A percentile compares a stretch with the other conserved stretches of the same genome.
Conservation (phyloP, 2,113 vertebrate species). For the Himantopus leucocephalus region DNA sequence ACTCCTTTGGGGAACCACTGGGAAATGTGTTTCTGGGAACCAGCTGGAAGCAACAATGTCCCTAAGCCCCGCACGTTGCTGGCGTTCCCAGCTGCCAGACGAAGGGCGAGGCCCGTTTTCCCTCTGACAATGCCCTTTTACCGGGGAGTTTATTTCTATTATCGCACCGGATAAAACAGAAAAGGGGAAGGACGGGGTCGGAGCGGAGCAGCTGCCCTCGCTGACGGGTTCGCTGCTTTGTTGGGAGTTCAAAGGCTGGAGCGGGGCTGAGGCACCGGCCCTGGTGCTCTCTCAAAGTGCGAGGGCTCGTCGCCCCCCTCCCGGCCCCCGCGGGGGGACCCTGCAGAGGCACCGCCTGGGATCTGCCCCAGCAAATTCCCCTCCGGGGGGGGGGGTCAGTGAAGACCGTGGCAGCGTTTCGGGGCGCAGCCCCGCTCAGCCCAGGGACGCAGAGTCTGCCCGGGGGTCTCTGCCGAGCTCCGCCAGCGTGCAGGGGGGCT, state of each 20-base stretch:
- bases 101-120: background rate
- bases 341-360: background rate
- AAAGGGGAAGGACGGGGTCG: background rate
- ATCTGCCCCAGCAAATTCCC: background rate
- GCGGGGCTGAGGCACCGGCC: background rate
- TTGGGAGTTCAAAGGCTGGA: background rate
- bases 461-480: background rate
- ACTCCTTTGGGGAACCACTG: background rate
- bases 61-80: background rate
- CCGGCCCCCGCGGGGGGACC: fast-evolving
- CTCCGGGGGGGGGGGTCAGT: background rate
- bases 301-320: background rate
- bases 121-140: conserved; percentile 2
- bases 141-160: background rate
- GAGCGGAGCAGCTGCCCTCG: conserved; percentile 2
- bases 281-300: fast-evolving
- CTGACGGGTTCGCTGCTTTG: background rate
- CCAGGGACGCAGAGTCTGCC: background rate
- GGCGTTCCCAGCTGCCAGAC: conserved; percentile 6
- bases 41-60: background rate
- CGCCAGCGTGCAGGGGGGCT: fast-evolving
- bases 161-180: background rate
- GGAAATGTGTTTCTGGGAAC: background rate
- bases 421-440: background rate
- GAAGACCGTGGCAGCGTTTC: fast-evolving